Evolutionary conservation across 2,888 invertebrate species (phyloP), one percentile per base, ranked within the genome.

Genomic region (Amiota communis): DNA sequence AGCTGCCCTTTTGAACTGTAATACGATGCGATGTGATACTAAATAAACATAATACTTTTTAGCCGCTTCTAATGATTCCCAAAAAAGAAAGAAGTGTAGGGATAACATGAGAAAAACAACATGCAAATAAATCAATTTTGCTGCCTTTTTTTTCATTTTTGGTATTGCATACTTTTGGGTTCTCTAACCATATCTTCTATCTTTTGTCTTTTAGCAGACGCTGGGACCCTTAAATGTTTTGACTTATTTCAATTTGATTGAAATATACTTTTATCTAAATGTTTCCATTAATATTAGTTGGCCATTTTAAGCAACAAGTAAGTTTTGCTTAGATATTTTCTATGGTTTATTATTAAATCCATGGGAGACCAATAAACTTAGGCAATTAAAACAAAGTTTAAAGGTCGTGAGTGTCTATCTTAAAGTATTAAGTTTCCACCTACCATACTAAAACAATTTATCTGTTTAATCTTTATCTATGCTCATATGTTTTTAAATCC

Each of bases 1-100:
- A 77, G 78, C 81, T 81, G 83, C 80, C 83, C 82, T 81, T 81
- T 36, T 36, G 36, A 2, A 20, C 23, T 63, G 63, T 63, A 23
- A 63, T 63, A n/a, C 63, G 63, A 63, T 63, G 46, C 63, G 46
- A 13, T 36, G 17, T 6, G 36, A 36, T 36, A 36, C 36, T 63
- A 63, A 63, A n/a, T 63, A 63, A 63, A 63, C 46, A 63, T 23
- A 59, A 61, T 61, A 23, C 61, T 61, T 61, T 61, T 20, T 61
- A 36, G 17, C 46, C 36, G 23, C 17, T 23, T 36, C 63, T 36
- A 63, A 63, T 63, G 63, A 36, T 63, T 63, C 36, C 36, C 36
- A 36, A 2, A 36, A 6, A 36, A 36, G 8, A 36, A 36, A 6
- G 6, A 36, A 36, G 6, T 36, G 6, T 36, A 36, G 6, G 36